Percentiles rank a stretch among this genome's conserved stretches.
phyloP scores from a whole-genome alignment of 2,797 vertebrate genomes.

The Gallirallus australis region DNA sequence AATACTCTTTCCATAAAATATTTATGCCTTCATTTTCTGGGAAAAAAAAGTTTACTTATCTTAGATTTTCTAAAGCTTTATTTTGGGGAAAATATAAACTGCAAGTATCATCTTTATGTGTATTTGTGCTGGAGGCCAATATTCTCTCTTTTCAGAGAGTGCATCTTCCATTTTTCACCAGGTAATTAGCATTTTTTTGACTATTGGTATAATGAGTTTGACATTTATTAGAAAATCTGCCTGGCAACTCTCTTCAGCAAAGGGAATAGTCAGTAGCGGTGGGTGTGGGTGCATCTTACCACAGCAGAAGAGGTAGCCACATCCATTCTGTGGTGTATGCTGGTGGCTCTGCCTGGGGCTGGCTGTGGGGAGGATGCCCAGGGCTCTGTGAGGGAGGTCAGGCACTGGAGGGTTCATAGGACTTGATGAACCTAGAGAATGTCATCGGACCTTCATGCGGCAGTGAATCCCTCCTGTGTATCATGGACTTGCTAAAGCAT shows the following conservation, averaged over 20 bases:
- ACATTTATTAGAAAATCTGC: not conserved
- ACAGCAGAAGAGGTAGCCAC: not conserved
- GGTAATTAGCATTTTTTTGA: not conserved
- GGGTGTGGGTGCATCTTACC: not conserved
- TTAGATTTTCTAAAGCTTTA: not conserved
- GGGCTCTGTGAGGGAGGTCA: not conserved
- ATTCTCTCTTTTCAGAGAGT: not conserved
- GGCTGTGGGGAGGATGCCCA: not conserved
- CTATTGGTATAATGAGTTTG: not conserved
- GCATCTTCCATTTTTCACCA: not conserved
- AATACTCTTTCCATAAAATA: not conserved
- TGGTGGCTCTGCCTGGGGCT: not conserved
- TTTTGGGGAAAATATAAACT: not conserved
- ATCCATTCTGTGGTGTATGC: not conserved
- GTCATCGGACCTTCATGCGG: accelerated
- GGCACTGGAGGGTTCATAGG: accelerated
- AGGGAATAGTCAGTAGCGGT: not conserved
- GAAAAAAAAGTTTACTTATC: not conserved
- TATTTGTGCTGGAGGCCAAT: not conserved
- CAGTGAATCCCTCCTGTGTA: not conserved
- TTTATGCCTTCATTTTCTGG: not conserved
- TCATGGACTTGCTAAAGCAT: not conserved
- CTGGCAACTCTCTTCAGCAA: not conserved
- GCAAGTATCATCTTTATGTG: not conserved
- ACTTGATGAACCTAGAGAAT: not conserved